These are phyloP conservation scores for Cyanistes caeruleus DNA, from an alignment of 2,113 vertebrate genomes.

Conservation along the genomic window DNA sequence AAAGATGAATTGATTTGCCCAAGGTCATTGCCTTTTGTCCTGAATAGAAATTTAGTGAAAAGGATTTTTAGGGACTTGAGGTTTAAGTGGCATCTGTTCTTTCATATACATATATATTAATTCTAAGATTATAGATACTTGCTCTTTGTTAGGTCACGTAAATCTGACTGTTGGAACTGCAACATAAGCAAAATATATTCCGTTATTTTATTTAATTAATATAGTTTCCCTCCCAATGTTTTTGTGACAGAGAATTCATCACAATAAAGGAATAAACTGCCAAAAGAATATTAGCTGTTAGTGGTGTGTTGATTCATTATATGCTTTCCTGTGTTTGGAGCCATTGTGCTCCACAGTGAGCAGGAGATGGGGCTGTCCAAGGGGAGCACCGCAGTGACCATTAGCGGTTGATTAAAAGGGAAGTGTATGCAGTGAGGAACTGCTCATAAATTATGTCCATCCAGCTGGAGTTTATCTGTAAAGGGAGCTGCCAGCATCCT, in stretches of 20 bases:
- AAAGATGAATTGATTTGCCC: slow-evolving; percentile 56
- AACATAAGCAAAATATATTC: background rate
- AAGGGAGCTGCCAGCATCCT: background rate
- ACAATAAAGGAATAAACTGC: slow-evolving; percentile 46
- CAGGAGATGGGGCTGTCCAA: slow-evolving; percentile 31
- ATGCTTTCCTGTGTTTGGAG: background rate
- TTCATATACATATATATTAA: background rate
- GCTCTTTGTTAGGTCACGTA: background rate
- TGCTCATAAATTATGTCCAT: slow-evolving; percentile 39
- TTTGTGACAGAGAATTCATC: slow-evolving; percentile 32
- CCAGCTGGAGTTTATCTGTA: slow-evolving; percentile 30
- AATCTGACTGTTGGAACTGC: background rate
- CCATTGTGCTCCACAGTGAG: background rate
- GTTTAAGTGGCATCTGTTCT: background rate
- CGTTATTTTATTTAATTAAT: slow-evolving; percentile 7
- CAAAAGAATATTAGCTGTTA: slow-evolving; percentile 52
- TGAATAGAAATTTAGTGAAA: background rate
- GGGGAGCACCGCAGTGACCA: slow-evolving; percentile 26
- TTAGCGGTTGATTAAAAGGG: slow-evolving; percentile 51
- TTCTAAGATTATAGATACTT: background rate
- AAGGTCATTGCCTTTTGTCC: slow-evolving; percentile 10
- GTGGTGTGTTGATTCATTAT: slow-evolving; percentile 34
- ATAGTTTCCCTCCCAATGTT: background rate
- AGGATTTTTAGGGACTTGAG: background rate
- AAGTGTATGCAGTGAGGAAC: slow-evolving; percentile 1